Conservation (phyloP, 2,113 vertebrate genomes). For the Hippocampus zosterae region DNA sequence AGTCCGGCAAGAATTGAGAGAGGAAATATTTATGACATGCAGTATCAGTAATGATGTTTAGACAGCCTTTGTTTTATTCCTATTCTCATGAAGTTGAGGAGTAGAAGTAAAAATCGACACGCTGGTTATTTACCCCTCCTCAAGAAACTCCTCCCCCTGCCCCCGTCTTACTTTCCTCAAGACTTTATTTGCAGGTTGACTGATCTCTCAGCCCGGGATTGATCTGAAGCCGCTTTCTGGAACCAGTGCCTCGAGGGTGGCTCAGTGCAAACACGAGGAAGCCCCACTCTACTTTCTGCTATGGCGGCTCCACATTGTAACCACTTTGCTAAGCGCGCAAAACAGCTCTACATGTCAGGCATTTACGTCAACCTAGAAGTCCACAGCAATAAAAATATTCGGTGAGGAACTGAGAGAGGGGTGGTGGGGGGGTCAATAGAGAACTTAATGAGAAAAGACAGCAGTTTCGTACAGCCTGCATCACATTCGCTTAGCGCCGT, state of each 20-base stretch:
- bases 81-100: slow-evolving; percentile 13
- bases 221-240: slow-evolving; percentile 64
- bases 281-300: slow-evolving; percentile 50
- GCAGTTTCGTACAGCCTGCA: not conserved
- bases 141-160: slow-evolving; percentile 15
- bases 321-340: slow-evolving; percentile 12
- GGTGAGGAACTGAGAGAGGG: not conserved
- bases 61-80: too few relatives aligned
- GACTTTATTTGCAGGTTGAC: slow-evolving; percentile 55
- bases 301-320: slow-evolving; percentile 34
- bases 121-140: slow-evolving; percentile 42
- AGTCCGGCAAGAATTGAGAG: not conserved
- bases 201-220: slow-evolving; percentile 62
- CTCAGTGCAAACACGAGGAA: slow-evolving; percentile 63
- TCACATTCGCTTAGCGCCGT: slow-evolving; percentile 48
- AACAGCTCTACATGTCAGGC: slow-evolving; percentile 8
- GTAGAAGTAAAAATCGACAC: slow-evolving; percentile 51
- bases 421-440: not conserved
- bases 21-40: slow-evolving; percentile 5
- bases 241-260: slow-evolving; percentile 63
- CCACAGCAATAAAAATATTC: not conserved
- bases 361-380: slow-evolving; percentile 6
- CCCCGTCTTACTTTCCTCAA: slow-evolving; percentile 34
- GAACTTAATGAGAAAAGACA: slow-evolving; percentile 3
- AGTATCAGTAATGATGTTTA: slow-evolving; percentile 20